These are phyloP conservation scores for Drosophila ambigua DNA, from an alignment of 1,140 invertebrate species.

Conservation along the genomic window DNA sequence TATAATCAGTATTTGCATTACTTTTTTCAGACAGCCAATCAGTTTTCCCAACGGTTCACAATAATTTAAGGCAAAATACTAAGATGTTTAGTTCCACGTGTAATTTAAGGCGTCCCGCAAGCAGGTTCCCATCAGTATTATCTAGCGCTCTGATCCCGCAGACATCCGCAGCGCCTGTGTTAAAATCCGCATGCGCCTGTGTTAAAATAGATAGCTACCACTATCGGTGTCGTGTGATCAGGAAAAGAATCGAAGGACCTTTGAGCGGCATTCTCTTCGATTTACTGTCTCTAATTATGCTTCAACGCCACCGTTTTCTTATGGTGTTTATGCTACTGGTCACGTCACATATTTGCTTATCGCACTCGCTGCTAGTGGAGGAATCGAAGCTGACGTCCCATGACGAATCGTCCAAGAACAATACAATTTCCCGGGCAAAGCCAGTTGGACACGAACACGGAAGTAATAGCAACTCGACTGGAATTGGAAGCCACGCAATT, in stretches of 20 bases:
- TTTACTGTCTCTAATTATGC: conserved; percentile 23
- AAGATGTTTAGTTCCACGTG: too few relatives aligned
- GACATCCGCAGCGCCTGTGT: neutral
- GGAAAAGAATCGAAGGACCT: conserved; percentile 1
- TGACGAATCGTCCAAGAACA: conserved; percentile 25
- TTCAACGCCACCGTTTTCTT: conserved; percentile 8
- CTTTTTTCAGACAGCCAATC: neutral
- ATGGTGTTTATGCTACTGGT: conserved; percentile 41
- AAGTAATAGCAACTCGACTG: conserved; percentile 20
- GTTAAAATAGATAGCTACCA: neutral
- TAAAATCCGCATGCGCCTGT: too few relatives aligned
- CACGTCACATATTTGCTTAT: conserved; percentile 39
- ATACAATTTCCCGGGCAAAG: conserved; percentile 23
- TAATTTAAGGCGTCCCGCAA: too few relatives aligned
- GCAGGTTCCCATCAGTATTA: too few relatives aligned
- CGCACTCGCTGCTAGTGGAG: conserved; percentile 52
- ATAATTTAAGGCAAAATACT: too few relatives aligned
- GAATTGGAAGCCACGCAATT: conserved; percentile 35
- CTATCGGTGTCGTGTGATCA: neutral
- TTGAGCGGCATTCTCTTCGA: neutral
- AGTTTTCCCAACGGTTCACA: too few relatives aligned
- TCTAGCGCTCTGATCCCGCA: too few relatives aligned
- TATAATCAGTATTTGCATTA: neutral
- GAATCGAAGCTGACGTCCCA: conserved; percentile 15
- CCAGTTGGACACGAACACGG: conserved; percentile 16